These are phyloP conservation scores for Drosophila fungiperda DNA, from an alignment of 2,888 invertebrate genomes.

Conservation along the genomic window DNA sequence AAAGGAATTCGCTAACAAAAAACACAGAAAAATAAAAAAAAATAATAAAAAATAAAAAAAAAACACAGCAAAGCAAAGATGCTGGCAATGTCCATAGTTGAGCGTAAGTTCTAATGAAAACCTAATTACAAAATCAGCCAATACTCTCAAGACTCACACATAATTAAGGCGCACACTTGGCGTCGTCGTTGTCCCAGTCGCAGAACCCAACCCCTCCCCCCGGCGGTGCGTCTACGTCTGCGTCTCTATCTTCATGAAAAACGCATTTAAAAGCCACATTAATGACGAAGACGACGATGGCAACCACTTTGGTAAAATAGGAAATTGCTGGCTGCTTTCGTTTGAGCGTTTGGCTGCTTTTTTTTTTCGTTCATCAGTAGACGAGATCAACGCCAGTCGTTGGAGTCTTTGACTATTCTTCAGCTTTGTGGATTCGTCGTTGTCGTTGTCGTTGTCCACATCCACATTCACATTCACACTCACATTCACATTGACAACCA, in stretches of 20 bases:
- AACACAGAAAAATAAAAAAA: too few species aligned
- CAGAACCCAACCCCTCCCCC: slow-evolving; percentile 5
- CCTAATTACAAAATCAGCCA: slow-evolving; percentile 82
- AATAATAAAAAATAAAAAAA: background rate
- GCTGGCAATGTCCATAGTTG: slow-evolving; percentile 69
- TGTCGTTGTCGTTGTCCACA: slow-evolving; percentile 16
- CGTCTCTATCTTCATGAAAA: slow-evolving; percentile 63
- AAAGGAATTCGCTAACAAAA: slow-evolving; percentile 27
- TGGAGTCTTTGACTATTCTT: slow-evolving; percentile 33
- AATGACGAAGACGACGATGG: slow-evolving; percentile 71
- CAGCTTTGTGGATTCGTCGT: slow-evolving; percentile 29
- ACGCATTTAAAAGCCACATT: slow-evolving; percentile 84
- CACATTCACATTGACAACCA: slow-evolving; percentile 47
- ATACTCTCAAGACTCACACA: slow-evolving; percentile 82
- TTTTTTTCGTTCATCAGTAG: slow-evolving; percentile 62
- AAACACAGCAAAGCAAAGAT: slow-evolving; percentile 1
- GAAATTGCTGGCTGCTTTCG: slow-evolving; percentile 79
- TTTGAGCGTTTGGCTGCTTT: slow-evolving; percentile 74
- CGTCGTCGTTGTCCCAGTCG: slow-evolving; percentile 41
- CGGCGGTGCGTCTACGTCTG: slow-evolving; percentile 20
- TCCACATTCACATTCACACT: slow-evolving; percentile 16
- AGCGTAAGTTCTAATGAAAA: slow-evolving; percentile 78
- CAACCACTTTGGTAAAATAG: slow-evolving; percentile 84
- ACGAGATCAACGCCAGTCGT: slow-evolving; percentile 59
- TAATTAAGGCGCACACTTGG: slow-evolving; percentile 82